A percentile compares a stretch with the other conserved stretches of the same genome.
phyloP scores from a whole-genome alignment of 2,797 vertebrate species.

The Poeciliopsis gracilis region DNA sequence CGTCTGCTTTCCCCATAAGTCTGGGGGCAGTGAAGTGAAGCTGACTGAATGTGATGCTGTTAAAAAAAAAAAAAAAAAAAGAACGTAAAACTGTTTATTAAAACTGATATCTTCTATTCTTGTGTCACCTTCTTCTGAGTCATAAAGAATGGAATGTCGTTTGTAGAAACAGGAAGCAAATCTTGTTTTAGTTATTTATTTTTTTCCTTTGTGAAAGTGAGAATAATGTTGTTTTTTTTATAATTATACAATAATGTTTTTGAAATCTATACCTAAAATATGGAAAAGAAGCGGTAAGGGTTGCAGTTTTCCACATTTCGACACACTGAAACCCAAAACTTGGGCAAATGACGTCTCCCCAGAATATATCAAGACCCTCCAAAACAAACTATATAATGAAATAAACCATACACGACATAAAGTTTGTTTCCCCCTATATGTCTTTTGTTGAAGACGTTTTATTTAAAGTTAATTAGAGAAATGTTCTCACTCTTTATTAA shows the following conservation, averaged over 20 bases:
- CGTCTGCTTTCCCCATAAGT: conserved; percentile 45
- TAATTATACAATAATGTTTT: not conserved
- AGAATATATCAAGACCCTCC: not conserved
- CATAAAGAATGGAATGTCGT: not conserved
- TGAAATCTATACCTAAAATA: not conserved
- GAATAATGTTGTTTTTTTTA: not conserved
- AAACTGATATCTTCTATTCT: conserved; percentile 3
- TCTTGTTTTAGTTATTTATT: not conserved
- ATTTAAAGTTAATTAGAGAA: not conserved
- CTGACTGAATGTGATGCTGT: conserved; percentile 64
- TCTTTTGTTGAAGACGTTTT: not conserved
- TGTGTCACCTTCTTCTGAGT: conserved; percentile 1
- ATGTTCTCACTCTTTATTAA: not conserved
- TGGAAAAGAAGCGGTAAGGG: too few species aligned
- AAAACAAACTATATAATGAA: not conserved
- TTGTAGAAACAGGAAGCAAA: not conserved
- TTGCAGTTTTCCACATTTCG: not conserved
- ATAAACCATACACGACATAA: not conserved
- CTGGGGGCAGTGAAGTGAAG: conserved; percentile 63
- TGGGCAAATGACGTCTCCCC: not conserved
- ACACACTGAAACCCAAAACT: not conserved
- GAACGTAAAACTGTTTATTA: conserved; percentile 28
- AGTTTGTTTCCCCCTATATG: not conserved
- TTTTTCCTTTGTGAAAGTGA: not conserved
- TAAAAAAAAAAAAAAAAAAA: conserved; percentile 19